Conservation (phyloP, 2,797 vertebrate species). For the Columba guinea region DNA sequence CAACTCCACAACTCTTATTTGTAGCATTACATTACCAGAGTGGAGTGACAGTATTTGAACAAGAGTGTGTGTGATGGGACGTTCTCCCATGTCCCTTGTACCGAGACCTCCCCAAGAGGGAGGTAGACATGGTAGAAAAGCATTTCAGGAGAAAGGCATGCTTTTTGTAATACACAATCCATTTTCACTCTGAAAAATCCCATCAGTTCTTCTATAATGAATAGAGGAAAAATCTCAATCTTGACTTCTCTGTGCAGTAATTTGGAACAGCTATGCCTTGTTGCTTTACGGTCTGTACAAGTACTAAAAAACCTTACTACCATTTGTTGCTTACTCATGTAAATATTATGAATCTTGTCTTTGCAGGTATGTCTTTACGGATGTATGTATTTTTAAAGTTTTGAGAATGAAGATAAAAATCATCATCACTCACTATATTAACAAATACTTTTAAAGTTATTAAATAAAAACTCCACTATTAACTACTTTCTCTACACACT, state of each 20-base stretch:
- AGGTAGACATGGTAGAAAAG: background rate
- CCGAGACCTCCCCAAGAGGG: background rate
- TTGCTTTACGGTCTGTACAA: background rate
- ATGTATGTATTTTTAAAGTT: background rate
- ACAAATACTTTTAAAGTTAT: background rate
- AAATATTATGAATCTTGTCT: background rate
- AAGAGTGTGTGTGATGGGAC: rapidly evolving
- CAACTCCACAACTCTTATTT: background rate
- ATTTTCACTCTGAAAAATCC: background rate
- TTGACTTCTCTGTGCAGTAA: background rate
- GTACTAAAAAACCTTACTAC: background rate
- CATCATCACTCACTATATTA: background rate
- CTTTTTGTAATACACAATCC: background rate
- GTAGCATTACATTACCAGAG: background rate
- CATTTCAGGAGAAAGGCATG: background rate
- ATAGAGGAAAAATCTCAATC: background rate
- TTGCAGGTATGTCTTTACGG: background rate
- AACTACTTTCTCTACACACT: background rate
- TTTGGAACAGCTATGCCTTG: background rate
- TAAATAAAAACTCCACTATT: background rate
- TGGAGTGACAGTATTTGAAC: background rate
- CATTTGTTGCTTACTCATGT: background rate
- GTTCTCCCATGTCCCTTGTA: background rate
- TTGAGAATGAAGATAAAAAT: background rate
- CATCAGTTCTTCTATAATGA: background rate